Percentiles rank a stretch among this genome's conserved stretches.
phyloP scores from a whole-genome alignment of 2,888 invertebrate species.

The Orchesella flavescens region DNA sequence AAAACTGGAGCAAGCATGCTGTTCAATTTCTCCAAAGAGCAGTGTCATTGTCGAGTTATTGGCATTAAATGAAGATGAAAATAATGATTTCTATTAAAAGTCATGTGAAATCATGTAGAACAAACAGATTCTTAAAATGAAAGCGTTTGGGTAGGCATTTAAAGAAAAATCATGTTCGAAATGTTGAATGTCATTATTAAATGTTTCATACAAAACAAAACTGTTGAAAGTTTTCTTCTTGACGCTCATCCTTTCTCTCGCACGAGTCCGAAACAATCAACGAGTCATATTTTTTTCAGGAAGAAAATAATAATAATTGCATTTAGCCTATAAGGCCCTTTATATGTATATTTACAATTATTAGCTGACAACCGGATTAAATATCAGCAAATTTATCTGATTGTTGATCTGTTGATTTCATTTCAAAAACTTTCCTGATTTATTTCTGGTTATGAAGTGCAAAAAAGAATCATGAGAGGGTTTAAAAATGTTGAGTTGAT shows the following conservation, averaged over 20 bases:
- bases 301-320: not conserved
- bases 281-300: not conserved
- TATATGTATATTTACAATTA: no score
- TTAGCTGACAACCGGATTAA: not conserved
- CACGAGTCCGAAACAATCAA: slow-evolving; percentile 1
- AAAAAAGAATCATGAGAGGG: no score
- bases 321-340: no score
- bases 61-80: not conserved
- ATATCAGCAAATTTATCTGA: not conserved
- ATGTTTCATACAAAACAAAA: no score
- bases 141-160: no score
- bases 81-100: no score
- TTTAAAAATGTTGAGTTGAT: no score
- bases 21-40: slow-evolving; percentile 24
- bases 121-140: no score
- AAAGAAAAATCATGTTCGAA: no score
- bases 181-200: no score
- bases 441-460: not conserved
- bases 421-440: not conserved
- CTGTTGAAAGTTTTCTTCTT: not conserved
- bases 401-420: not conserved
- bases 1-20: slow-evolving; percentile 39
- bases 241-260: slow-evolving; percentile 7
- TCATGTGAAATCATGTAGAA: no score
- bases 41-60: slow-evolving; percentile 25